Base-by-base conservation (phyloP, 2,888 invertebrate genomes). In the Polydesmus complanatus region DNA sequence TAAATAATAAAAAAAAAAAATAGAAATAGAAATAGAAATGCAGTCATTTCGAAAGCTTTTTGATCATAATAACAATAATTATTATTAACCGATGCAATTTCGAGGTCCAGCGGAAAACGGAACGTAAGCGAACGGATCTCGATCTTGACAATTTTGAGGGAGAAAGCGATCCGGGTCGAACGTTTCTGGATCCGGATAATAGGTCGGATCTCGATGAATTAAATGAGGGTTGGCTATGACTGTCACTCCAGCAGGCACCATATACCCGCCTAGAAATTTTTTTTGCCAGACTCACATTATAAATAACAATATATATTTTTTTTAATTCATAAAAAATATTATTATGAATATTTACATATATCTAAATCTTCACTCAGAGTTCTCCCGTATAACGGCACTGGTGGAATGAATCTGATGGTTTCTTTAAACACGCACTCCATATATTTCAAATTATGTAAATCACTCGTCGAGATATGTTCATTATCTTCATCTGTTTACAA, bases 101-200 rank as follows among this genome's bases (percentile, higher is more conserved):
- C 63, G 58, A 5, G 74, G 73, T n/a, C 77, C 77, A 0, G 75
- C 77, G 26, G 76, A 76, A 61, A 77, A 77, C 0, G 77, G 77
- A 1, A 76, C 69, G 65, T 70, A 77, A 1, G 74, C 68, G 60
- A 70, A 77, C 3, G 71, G 69, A 68, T 89, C 88, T 63, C 90
- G 81, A 67, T 82, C 81, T 56, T 83, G 83, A 64, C 83, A 83
- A 66, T 80, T 82, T 67, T 85, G 81, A 0, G 88, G 85, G 65
- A 82, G 69, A 72, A 87, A 87, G 64, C 86, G 74, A 57, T 90
- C 89, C 1, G 91, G 90, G 75, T 90, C 79, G 71, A 87, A 91
- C 64, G 77, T 78, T 52, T 82, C 77, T 0, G 87, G 84, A 65
- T 86, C 76, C 0, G 81, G 78, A 74, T 79, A 88, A 56, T 80